These are phyloP conservation scores for Grus americana DNA, from an alignment of 2,113 vertebrate species.

Conservation along the genomic window DNA sequence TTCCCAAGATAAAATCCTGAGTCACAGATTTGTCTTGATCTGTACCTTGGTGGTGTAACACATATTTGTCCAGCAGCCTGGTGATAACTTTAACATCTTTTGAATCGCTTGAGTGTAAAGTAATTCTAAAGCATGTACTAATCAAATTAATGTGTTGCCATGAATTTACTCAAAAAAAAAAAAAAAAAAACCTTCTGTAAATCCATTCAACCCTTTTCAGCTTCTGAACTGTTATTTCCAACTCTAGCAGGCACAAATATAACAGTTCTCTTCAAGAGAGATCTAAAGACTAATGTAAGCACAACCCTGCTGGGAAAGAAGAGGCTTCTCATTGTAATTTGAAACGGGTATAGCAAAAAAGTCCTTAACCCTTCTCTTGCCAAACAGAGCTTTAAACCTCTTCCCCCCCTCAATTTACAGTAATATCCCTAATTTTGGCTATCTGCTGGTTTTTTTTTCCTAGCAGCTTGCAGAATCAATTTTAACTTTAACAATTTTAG, in stretches of 20 bases:
- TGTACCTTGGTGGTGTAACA: slow-evolving; percentile 75
- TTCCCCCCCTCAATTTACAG: slow-evolving; percentile 6
- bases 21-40: slow-evolving; percentile 78
- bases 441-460: neutral
- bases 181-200: slow-evolving; percentile 70
- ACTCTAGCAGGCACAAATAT: slow-evolving; percentile 90
- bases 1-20: slow-evolving; percentile 78
- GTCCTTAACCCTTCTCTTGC: slow-evolving; percentile 81
- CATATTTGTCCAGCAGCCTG: slow-evolving; percentile 75
- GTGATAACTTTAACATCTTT: slow-evolving; percentile 79
- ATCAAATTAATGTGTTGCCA: slow-evolving; percentile 76
- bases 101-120: slow-evolving; percentile 75
- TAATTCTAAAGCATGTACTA: slow-evolving; percentile 74
- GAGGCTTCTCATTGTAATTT: slow-evolving; percentile 99
- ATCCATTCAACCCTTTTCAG: slow-evolving; percentile 77
- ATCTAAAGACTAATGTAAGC: slow-evolving; percentile 93
- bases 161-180: slow-evolving; percentile 75
- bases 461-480: neutral
- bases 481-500: neutral
- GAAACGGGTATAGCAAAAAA: slow-evolving; percentile 87
- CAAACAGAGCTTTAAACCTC: slow-evolving; percentile 65
- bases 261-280: slow-evolving; percentile 85
- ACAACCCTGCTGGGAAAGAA: slow-evolving; percentile 92
- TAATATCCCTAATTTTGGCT: neutral
- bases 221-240: slow-evolving; percentile 84